Evolutionary conservation across 2,888 invertebrate species (phyloP).

Genomic region (Sepiola atlantica): DNA sequence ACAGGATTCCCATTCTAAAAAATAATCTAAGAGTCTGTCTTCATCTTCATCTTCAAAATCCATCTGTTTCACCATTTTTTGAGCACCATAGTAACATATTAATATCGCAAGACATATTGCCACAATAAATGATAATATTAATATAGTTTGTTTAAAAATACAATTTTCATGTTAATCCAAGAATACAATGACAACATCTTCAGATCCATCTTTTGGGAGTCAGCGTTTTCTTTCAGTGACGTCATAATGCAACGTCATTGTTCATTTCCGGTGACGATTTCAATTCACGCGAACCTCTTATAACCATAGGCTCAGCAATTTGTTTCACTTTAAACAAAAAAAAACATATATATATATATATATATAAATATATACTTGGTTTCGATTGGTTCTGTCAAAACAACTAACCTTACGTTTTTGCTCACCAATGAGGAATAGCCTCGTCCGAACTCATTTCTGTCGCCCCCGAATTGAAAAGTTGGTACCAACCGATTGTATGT

Average conservation of each 20-base stretch:
- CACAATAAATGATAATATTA: not conserved
- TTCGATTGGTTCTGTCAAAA: not conserved
- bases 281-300: not conserved
- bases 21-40: not conserved
- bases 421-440: slow-evolving; percentile 64
- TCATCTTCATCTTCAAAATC: not conserved
- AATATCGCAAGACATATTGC: not conserved
- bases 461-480: slow-evolving; percentile 81
- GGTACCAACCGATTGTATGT: slow-evolving; percentile 92
- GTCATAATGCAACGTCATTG: not conserved
- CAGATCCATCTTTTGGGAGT: not conserved
- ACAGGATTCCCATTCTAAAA: not conserved
- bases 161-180: not conserved
- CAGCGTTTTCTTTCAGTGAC: not conserved
- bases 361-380: too few species aligned
- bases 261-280: not conserved
- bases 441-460: slow-evolving; percentile 69
- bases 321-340: not conserved
- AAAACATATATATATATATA: too few species aligned
- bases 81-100: not conserved
- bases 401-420: not conserved
- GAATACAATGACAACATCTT: not conserved
- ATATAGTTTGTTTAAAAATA: not conserved
- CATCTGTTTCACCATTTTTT: not conserved
- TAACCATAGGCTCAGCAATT: too few species aligned